Conservation (phyloP, 2,113 vertebrate genomes). For the Ctenomys sociabilis region DNA sequence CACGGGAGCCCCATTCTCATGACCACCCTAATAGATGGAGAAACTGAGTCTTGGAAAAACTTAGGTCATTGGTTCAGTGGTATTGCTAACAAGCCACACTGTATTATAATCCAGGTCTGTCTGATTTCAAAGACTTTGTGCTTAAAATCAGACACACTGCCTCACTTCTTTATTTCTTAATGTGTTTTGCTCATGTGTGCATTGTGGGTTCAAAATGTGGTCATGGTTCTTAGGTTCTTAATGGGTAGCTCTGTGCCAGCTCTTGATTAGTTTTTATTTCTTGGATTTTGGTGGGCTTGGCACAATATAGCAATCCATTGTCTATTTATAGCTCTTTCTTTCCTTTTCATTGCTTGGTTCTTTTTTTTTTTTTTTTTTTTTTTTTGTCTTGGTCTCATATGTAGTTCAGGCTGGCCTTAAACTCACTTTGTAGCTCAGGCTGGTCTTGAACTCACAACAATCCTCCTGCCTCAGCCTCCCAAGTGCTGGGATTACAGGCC, state of each 20-base stretch:
- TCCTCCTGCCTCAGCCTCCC: no score
- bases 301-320: neutral
- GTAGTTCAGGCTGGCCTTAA: no score
- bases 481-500: no score
- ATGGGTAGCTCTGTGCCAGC: neutral
- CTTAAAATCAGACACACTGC: neutral
- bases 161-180: neutral
- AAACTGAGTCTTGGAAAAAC: conserved; percentile 37
- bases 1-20: neutral
- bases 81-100: neutral
- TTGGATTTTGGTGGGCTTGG: neutral
- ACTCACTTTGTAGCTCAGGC: no score
- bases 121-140: neutral
- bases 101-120: neutral
- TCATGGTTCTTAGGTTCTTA: neutral
- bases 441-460: no score
- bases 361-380: conserved; percentile 28
- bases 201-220: neutral
- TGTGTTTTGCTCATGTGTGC: neutral
- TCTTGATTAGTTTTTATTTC: neutral
- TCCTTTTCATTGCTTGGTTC: neutral
- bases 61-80: neutral
- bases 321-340: neutral
- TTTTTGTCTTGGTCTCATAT: no score
- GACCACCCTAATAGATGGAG: neutral